Conservation (phyloP, 2,888 invertebrate genomes). For the Galerucella nymphaeae region DNA sequence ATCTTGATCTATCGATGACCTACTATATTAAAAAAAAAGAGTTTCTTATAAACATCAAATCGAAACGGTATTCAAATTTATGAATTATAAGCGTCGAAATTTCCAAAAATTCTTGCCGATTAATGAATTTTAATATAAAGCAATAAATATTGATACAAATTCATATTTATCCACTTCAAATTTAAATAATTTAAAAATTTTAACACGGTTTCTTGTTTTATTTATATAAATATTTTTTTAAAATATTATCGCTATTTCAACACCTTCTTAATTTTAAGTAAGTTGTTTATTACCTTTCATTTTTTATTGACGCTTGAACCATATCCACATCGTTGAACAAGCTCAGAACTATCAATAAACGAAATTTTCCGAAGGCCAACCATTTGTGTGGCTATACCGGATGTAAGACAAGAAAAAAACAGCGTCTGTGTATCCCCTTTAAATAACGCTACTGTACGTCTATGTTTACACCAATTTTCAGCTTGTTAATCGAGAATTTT, state of each 20-base stretch:
- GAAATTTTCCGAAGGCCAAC: too few relatives aligned
- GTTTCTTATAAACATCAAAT: too few relatives aligned
- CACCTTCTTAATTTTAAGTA: neutral
- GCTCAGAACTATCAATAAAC: too few relatives aligned
- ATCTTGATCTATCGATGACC: too few relatives aligned
- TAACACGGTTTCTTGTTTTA: neutral
- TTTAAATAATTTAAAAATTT: conserved; percentile 2
- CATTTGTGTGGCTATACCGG: too few relatives aligned
- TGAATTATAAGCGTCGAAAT: neutral
- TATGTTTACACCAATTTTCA: neutral
- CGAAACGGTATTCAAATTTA: too few relatives aligned
- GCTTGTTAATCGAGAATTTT: neutral
- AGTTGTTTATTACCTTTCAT: neutral
- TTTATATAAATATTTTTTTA: neutral
- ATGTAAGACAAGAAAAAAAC: too few relatives aligned
- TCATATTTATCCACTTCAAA: conserved; percentile 6
- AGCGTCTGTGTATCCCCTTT: neutral
- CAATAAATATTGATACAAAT: conserved; percentile 6
- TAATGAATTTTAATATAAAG: conserved; percentile 10
- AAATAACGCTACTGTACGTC: too few relatives aligned
- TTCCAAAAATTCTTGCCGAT: neutral
- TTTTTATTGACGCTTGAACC: too few relatives aligned
- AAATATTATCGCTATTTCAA: too few relatives aligned
- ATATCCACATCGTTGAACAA: too few relatives aligned
- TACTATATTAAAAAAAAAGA: too few relatives aligned